A percentile compares a stretch with the other conserved stretches of the same genome.
Evolutionary conservation across 2,797 vertebrate species (phyloP).

Genomic region (Cyclopterus lumpus): DNA sequence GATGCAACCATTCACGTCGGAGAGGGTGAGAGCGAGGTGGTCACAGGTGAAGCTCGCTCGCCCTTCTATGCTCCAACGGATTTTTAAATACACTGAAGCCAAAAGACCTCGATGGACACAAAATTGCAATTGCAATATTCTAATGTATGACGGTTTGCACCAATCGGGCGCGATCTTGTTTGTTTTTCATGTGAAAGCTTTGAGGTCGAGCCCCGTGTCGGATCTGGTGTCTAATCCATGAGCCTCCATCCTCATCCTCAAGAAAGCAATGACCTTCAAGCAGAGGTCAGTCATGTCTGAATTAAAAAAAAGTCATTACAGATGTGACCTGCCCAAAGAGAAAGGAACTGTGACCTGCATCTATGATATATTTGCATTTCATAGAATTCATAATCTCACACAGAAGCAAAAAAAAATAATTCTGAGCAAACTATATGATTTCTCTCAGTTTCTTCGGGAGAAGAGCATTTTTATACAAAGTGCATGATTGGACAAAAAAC

Average conservation of each 20-base stretch:
- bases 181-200: not conserved
- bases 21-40: not conserved
- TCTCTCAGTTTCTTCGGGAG: not conserved
- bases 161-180: not conserved
- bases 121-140: not conserved
- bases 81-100: not conserved
- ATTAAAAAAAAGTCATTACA: not conserved
- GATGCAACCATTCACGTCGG: not conserved
- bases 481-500: not conserved
- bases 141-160: not conserved
- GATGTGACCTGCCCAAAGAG: not conserved
- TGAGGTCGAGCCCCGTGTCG: not conserved
- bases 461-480: not conserved
- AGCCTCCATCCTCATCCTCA: not conserved
- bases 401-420: not conserved
- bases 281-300: not conserved
- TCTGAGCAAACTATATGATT: not conserved
- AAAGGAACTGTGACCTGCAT: not conserved
- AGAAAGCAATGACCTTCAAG: not conserved
- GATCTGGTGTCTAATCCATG: not conserved
- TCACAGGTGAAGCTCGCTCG: conserved; percentile 28
- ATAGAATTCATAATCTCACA: not conserved
- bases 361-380: not conserved
- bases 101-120: not conserved
- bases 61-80: not conserved